Evolutionary conservation across 2,888 invertebrate genomes (phyloP).

Genomic region (Spisula solida): DNA sequence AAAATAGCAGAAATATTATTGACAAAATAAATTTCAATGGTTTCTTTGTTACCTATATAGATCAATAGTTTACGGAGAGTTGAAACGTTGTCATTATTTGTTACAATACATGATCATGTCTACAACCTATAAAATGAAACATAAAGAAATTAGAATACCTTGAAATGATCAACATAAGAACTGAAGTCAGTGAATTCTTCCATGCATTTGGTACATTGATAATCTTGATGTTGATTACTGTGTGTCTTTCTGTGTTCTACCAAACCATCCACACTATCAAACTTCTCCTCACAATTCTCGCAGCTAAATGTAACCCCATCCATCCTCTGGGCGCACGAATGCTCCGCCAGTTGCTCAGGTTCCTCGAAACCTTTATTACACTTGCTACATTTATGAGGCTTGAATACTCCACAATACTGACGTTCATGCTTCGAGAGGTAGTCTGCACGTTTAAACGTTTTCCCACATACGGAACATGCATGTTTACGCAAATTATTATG

Average conservation of each 20-base stretch:
- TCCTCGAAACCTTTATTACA: constrained; percentile 66
- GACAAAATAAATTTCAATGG: too few species aligned
- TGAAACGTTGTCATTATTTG: too few species aligned
- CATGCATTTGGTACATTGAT: constrained; percentile 59
- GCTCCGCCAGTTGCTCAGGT: constrained; percentile 53
- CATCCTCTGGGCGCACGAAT: constrained; percentile 37
- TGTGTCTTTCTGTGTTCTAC: constrained; percentile 65
- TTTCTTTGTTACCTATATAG: too few species aligned
- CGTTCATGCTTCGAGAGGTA: constrained; percentile 70
- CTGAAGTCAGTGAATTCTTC: constrained; percentile 60
- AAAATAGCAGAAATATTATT: background rate
- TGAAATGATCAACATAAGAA: constrained; percentile 67
- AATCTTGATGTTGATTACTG: constrained; percentile 54
- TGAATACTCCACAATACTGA: constrained; percentile 66
- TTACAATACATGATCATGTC: background rate
- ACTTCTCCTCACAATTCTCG: constrained; percentile 62
- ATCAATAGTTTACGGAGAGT: too few species aligned
- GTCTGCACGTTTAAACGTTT: constrained; percentile 69
- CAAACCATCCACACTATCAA: constrained; percentile 53
- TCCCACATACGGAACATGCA: constrained; percentile 67
- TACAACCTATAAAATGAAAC: background rate
- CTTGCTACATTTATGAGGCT: constrained; percentile 65
- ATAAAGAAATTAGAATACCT: constrained; percentile 44
- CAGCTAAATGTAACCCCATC: constrained; percentile 49
- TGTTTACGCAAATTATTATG: constrained; percentile 63